Base-by-base conservation (phyloP, 1,140 invertebrate genomes). In the Drosophila baimaii region DNA sequence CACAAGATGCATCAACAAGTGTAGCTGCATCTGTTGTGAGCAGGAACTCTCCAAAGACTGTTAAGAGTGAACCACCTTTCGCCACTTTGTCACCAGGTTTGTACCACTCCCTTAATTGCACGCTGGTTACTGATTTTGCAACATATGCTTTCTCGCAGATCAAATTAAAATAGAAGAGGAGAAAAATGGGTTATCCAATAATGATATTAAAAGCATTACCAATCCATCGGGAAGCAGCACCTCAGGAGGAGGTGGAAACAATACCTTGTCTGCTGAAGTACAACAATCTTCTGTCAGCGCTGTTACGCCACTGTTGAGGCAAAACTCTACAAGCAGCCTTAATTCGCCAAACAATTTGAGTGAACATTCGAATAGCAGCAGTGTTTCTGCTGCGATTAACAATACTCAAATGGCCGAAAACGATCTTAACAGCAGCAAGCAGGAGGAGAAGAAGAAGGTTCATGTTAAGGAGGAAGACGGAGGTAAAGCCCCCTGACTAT, bases 341-440 rank as follows among this genome's bases (percentile, higher is more conserved):
- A 77, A 81, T n/a, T 77, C 63, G 9, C 35, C 59, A 19, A 81
- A 81, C 21, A 81, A 74, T 39, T 39, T 52, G 19, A 72, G 55
- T 43, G 80, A 78, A 15, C 71, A 61, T 27, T 77, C 77, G 8
- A 89, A 85, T 59, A 65, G 71, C 51, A 90, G 79, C 31, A 90
- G 59, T 43, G 51, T 76, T 8, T 73, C 83, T 29, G 37, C 69
- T 37, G 25, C 41, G n/a, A 27, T 23, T 49, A 27, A 33, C 37
- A 62, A 15, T n/a, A 39, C 21, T 29, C 78, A 41, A 62, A 63
- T 55, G 49, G 49, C 41, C 7, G 78, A 82, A 7, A 43, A 52
- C 51, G 86, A 90, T 21, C 35, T 66, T 17, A 33, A 29, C 13
- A 54, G 29, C 19, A 12, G 19, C 49, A 65, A 71, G 2, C 69